Base-by-base conservation (phyloP, 2,113 vertebrate genomes). In the Zeus faber region DNA sequence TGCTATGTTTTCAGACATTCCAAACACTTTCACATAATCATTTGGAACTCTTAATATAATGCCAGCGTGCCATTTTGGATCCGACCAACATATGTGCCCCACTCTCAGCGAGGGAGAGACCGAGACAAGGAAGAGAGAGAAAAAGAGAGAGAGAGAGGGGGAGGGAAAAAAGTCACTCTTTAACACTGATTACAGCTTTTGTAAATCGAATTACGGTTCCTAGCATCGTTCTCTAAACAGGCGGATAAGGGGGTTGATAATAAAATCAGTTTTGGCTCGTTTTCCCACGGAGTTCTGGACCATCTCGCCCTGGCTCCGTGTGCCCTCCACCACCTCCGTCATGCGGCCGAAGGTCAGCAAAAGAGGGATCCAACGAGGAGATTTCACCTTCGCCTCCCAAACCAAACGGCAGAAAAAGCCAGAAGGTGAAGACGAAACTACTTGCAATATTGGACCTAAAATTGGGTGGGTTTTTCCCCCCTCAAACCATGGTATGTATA, bases 321-420 rank as follows among this genome's bases (percentile, higher is more conserved):
- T 29, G 39, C 67, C 51, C 50, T 7, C 17, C 62, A 18, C 17
- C 57, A 46, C 21, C n/a, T n/a, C n/a, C n/a, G n/a, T n/a, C n/a
- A n/a, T n/a, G n/a, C n/a, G n/a, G 3, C 40, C 6, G 1, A 66
- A 67, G 66, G 74, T 70, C 71, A 67, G 57, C 56, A 74, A 57
- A 57, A 72, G 54, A 58, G 58, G 26, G 59, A 40, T 14, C 20
- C 16, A 57, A 26, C 16, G 7, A 29, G 46, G 47, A 55, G 33
- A 44, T 1, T n/a, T n/a, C n/a, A n/a, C n/a, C n/a, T n/a, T n/a
- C n/a, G n/a, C n/a, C n/a, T n/a, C n/a, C n/a, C n/a, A n/a, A n/a
- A n/a, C n/a, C n/a, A n/a, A n/a, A n/a, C n/a, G n/a, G n/a, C n/a
- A n/a, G n/a, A n/a, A n/a, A n/a, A n/a, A n/a, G n/a, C n/a, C n/a